Percentiles rank a stretch among this genome's conserved stretches.
phyloP scores from a whole-genome alignment of 2,797 vertebrate species.

The Cyprinodon diabolis region DNA sequence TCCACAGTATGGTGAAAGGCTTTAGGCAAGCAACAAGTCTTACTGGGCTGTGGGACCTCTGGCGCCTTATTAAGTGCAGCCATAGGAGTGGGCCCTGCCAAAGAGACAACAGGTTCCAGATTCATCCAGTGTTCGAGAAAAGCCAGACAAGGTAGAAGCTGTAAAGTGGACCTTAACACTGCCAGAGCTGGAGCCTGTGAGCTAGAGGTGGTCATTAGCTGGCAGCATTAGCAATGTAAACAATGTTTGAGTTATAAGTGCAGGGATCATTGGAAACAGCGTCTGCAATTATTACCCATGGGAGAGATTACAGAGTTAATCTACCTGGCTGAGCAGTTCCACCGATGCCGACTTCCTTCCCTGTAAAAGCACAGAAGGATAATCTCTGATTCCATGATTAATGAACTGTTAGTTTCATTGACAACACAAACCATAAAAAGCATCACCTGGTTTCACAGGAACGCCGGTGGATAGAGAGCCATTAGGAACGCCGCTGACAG shows the following conservation, averaged over 20 bases:
- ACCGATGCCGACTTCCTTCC: slow-evolving; percentile 47
- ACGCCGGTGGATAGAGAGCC: slow-evolving; percentile 60
- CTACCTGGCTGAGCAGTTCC: slow-evolving; percentile 77
- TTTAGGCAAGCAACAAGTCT: slow-evolving; percentile 74
- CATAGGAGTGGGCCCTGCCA: slow-evolving; percentile 76
- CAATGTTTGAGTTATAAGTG: slow-evolving; percentile 25
- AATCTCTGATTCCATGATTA: neutral
- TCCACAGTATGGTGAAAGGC: slow-evolving; percentile 23
- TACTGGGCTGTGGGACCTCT: slow-evolving; percentile 86
- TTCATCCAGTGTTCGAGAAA: slow-evolving; percentile 58
- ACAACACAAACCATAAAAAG: neutral
- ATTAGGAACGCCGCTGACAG: slow-evolving; percentile 34
- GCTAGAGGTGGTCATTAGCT: slow-evolving; percentile 59
- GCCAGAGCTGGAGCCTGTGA: slow-evolving; percentile 51
- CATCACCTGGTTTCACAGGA: slow-evolving; percentile 68
- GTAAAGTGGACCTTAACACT: slow-evolving; percentile 32
- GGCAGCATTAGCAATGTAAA: slow-evolving; percentile 48
- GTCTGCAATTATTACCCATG: neutral
- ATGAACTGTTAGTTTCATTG: neutral
- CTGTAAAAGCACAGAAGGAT: slow-evolving; percentile 57
- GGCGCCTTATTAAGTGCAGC: slow-evolving; percentile 78
- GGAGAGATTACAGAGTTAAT: neutral
- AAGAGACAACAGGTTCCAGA: slow-evolving; percentile 79
- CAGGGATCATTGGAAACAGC: slow-evolving; percentile 10
- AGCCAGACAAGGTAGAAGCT: slow-evolving; percentile 52